phyloP scores from a whole-genome alignment of 2,797 vertebrate species.

The Sebastes iracundus region DNA sequence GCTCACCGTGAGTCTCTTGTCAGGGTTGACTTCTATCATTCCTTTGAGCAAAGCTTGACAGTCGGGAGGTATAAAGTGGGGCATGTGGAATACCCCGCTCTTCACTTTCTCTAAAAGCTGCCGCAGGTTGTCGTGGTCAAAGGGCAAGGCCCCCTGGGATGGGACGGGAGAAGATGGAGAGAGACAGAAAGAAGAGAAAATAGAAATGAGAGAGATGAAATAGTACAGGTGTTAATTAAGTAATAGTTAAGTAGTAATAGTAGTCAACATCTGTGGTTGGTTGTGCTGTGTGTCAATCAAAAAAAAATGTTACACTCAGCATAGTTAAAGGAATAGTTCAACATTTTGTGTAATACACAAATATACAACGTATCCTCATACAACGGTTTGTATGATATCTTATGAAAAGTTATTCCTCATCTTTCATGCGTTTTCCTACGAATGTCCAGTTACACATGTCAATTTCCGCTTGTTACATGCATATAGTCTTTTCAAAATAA shows the following conservation, averaged over 20 bases:
- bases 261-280: not conserved
- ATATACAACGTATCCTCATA: no score
- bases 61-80: constrained; percentile 92
- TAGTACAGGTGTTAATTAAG: not conserved
- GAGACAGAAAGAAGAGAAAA: not conserved
- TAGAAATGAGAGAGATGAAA: not conserved
- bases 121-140: constrained; percentile 93
- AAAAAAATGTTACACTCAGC: not conserved
- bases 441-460: no score
- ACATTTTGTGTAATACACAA: not conserved
- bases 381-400: no score
- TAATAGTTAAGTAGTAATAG: no score
- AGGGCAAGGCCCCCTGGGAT: constrained; percentile 90
- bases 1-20: constrained; percentile 91
- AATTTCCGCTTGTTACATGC: no score
- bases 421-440: no score
- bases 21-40: constrained; percentile 92
- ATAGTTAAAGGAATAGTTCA: no score
- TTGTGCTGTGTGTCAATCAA: not conserved
- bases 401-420: no score
- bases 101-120: constrained; percentile 95
- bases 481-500: no score
- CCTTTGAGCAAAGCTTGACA: constrained; percentile 89
- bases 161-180: not conserved
- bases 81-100: constrained; percentile 94